Base-by-base conservation (phyloP, 2,888 invertebrate genomes). In the Leptinotarsa haldemani region DNA sequence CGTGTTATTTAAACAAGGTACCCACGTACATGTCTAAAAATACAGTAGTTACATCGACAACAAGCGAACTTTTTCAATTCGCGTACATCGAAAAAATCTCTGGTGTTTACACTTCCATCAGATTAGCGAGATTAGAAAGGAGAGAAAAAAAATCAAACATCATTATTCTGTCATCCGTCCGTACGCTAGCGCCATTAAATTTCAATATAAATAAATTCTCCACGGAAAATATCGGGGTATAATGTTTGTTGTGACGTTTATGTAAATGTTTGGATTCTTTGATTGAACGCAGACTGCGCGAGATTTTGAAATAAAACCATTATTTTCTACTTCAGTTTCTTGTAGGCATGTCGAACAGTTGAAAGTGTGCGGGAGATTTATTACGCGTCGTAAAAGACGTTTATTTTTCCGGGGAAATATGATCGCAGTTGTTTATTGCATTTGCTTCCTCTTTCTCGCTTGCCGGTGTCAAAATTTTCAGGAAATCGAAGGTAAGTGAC, bases 191-290 rank as follows among this genome's bases (percentile, higher is more conserved):
- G 74, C 75, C 74, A 75, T 75, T 71, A 75, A 75, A 74, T 75
- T 63, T 53, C 63, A 74, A 69, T 75, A 78, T 76, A 78, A 76
- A 78, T 76, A 78, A 63, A 77, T 81, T 82, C 80, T 79, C 80
- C 73, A 76, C 81, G 82, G 81, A 82, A 82, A 83, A 82, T 82
- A 81, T 81, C 76, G 74, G 69, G 74, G 71, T 40, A 80, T 80
- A 78, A 77, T 82, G 82, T 84, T 83, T 86, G 85, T 86, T 86
- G 85, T 86, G 86, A 86, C 86, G 85, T 85, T 84, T 82, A 73
- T 76, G 84, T 85, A 86, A 86, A 84, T 86, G 85, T 86, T 86
- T 85, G 84, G 85, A 85, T 86, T 82, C 82, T 80, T 80, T 84
- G 86, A 86, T 85, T 78, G 83, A 85, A 84, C 82, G 82, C 86